These are phyloP conservation scores for Psittacula cyanocephala DNA, from an alignment of 2,113 vertebrate genomes.

Conservation along the genomic window DNA sequence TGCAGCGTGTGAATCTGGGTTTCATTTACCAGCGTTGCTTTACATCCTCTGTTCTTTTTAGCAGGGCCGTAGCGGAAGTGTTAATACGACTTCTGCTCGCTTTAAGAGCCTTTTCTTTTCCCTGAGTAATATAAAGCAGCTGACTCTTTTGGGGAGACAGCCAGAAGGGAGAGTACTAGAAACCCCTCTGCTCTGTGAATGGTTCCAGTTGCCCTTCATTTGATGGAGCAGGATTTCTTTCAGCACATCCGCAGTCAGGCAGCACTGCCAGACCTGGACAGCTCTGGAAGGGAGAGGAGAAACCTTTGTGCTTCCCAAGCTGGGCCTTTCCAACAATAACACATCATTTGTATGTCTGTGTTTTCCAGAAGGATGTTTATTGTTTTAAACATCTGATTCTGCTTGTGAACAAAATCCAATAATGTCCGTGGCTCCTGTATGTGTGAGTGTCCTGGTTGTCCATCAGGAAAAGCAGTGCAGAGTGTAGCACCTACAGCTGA, in stretches of 20 bases:
- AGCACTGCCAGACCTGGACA: slow-evolving; percentile 13
- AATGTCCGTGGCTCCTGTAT: accelerated
- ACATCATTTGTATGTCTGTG: accelerated
- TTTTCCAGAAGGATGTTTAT: background rate
- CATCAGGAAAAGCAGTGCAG: background rate
- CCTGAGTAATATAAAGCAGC: slow-evolving; percentile 23
- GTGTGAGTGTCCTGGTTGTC: background rate
- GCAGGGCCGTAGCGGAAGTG: background rate
- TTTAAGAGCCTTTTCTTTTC: background rate
- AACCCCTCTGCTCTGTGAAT: background rate
- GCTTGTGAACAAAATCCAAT: background rate
- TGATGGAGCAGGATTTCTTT: accelerated
- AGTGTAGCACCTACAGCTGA: background rate
- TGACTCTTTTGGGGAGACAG: background rate
- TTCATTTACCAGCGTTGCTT: slow-evolving; percentile 1
- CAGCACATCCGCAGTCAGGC: background rate
- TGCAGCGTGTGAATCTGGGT: slow-evolving; percentile 4
- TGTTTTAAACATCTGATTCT: background rate
- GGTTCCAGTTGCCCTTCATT: background rate
- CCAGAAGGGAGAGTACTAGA: background rate
- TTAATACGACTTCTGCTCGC: slow-evolving; percentile 3
- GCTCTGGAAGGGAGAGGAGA: background rate
- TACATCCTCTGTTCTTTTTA: background rate
- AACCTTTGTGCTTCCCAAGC: background rate
- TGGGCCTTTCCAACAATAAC: background rate